Evolutionary conservation across 2,113 vertebrate genomes (phyloP).

Genomic region (Megalops atlanticus): DNA sequence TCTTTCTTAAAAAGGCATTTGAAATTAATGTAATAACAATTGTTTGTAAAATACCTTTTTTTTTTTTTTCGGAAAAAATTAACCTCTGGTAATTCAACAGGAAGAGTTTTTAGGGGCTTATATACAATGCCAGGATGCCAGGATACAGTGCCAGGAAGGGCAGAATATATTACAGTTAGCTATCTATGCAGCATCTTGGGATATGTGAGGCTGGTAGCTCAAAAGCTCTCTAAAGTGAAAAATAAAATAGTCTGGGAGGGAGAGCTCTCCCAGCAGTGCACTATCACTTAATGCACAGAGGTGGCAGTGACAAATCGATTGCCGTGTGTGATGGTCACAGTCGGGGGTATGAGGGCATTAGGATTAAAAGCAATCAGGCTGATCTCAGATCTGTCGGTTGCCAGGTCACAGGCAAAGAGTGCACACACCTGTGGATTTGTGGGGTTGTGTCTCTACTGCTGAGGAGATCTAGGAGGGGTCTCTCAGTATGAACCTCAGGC

Average conservation of each 20-base stretch:
- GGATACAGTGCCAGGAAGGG: no score
- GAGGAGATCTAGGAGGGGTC: constrained; percentile 11
- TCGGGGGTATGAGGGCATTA: not conserved
- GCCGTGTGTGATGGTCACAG: not conserved
- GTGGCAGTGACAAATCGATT: not conserved
- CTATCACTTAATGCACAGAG: not conserved
- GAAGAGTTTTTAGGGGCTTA: no score
- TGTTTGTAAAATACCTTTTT: no score
- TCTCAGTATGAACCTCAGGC: not conserved
- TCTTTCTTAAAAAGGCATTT: no score
- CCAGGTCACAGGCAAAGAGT: constrained; percentile 10
- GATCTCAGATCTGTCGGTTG: constrained; percentile 26
- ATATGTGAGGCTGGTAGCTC: not conserved
- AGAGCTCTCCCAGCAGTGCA: not conserved
- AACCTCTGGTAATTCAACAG: no score
- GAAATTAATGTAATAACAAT: no score
- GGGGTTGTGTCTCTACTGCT: constrained; percentile 17
- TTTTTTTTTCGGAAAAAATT: no score
- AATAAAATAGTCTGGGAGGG: not conserved
- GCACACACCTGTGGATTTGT: constrained; percentile 26
- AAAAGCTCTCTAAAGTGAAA: not conserved
- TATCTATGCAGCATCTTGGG: not conserved
- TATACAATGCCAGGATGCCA: no score
- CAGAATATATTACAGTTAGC: no score
- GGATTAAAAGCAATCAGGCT: constrained; percentile 27